A percentile compares a stretch with the other conserved stretches of the same genome.
Conservation (phyloP, 35 echinoderm and acorn worm genomes). For the Apostichopus californicus region DNA sequence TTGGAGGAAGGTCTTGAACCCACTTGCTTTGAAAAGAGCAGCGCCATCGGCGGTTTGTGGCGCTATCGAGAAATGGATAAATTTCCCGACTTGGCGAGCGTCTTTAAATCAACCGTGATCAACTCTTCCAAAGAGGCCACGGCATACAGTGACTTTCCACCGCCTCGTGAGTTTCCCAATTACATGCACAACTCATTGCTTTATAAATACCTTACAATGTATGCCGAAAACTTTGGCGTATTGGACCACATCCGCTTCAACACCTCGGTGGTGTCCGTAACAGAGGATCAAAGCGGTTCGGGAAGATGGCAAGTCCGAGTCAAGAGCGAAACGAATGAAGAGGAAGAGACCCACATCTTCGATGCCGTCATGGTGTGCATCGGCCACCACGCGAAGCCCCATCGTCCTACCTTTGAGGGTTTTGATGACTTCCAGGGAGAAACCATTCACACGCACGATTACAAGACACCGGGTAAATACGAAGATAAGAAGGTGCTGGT, state of each 20-base stretch:
- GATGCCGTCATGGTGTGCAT: slow-evolving; percentile 89
- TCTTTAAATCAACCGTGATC: slow-evolving; percentile 78
- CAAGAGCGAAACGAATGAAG: slow-evolving; percentile 25
- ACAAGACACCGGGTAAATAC: slow-evolving; percentile 60
- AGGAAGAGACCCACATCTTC: slow-evolving; percentile 32
- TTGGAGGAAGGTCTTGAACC: slow-evolving; percentile 83
- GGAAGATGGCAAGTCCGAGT: slow-evolving; percentile 73
- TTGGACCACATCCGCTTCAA: slow-evolving; percentile 81
- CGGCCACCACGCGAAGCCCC: slow-evolving; percentile 60
- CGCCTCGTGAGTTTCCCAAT: slow-evolving; percentile 58
- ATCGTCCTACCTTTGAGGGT: slow-evolving; percentile 64
- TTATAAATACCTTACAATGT: slow-evolving; percentile 75
- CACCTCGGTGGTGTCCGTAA: slow-evolving; percentile 61
- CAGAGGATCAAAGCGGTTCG: slow-evolving; percentile 38
- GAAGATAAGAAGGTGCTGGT: slow-evolving; percentile 76
- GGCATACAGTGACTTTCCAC: slow-evolving; percentile 89
- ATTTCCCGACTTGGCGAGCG: slow-evolving; percentile 46
- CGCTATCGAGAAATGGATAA: slow-evolving; percentile 59
- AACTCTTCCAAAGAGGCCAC: slow-evolving; percentile 93
- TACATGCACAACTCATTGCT: slow-evolving; percentile 65
- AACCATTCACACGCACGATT: slow-evolving; percentile 80
- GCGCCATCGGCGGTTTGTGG: slow-evolving; percentile 82
- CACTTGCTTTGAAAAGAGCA: slow-evolving; percentile 72
- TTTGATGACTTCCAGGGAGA: slow-evolving; percentile 77
- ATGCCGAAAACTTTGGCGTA: slow-evolving; percentile 73